Evolutionary conservation across 2,888 invertebrate genomes (phyloP).

Genomic region (Penaeus monodon): DNA sequence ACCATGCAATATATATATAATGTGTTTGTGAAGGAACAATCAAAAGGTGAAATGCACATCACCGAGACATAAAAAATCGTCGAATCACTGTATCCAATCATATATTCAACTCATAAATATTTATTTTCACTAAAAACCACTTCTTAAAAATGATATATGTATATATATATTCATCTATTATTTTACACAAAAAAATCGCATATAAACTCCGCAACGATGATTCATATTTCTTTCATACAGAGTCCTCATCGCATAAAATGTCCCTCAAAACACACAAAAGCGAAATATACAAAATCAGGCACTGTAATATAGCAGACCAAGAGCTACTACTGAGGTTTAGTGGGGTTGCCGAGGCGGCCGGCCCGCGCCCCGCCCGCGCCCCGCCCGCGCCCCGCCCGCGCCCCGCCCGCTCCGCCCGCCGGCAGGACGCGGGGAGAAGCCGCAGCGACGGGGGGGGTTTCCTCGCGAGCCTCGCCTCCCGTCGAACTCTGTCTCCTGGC

Average conservation of each 20-base stretch:
- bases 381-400: neutral
- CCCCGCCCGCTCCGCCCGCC: neutral
- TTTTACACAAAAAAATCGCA: neutral
- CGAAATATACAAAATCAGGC: slow-evolving; percentile 39
- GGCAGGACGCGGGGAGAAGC: slow-evolving; percentile 3
- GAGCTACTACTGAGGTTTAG: slow-evolving; percentile 17
- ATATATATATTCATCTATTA: slow-evolving; percentile 12
- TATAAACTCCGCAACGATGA: no score
- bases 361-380: neutral
- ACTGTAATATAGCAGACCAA: slow-evolving; percentile 35
- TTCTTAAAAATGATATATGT: slow-evolving; percentile 6
- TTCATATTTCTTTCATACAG: slow-evolving; percentile 9
- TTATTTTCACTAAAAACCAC: neutral
- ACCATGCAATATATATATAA: slow-evolving; percentile 19
- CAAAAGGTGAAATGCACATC: no score
- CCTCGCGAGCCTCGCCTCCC: no score
- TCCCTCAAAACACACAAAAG: slow-evolving; percentile 35
- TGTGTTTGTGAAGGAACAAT: neutral
- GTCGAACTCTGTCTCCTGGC: no score
- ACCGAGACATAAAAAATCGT: no score
- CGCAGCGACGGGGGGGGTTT: neutral
- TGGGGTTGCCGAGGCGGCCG: slow-evolving; percentile 6
- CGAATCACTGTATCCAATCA: no score
- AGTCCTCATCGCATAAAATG: slow-evolving; percentile 18
- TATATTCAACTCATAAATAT: neutral